Evolutionary conservation across 37 sponge, comb jelly and placozoan species (phyloP).

Genomic region (Lycopodina hypogea): DNA sequence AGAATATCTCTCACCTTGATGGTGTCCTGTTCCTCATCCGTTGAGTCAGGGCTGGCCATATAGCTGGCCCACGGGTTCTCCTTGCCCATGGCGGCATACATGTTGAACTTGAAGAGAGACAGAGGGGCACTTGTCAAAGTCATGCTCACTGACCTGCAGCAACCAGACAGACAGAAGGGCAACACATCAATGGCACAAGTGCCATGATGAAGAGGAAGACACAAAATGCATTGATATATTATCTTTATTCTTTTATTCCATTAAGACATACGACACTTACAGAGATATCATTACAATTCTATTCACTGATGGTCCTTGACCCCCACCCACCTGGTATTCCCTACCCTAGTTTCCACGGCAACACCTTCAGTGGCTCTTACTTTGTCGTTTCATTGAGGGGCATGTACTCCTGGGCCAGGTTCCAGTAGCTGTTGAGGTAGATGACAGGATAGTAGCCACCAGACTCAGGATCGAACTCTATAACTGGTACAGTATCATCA

Average conservation of each 20-base stretch:
- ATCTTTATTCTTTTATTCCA: too few species aligned
- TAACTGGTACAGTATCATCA: constrained; percentile 31
- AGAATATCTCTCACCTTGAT: constrained; percentile 66
- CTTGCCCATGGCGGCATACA: constrained; percentile 80
- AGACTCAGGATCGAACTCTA: constrained; percentile 73
- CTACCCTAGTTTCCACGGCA: too few species aligned
- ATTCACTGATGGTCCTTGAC: too few species aligned
- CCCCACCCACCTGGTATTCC: too few species aligned
- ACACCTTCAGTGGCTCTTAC: constrained; percentile 29
- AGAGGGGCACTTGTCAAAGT: constrained; percentile 74
- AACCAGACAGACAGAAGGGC: too few species aligned
- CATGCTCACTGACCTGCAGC: constrained; percentile 51
- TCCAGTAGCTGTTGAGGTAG: constrained; percentile 96
- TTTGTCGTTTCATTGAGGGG: constrained; percentile 89
- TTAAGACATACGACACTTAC: too few species aligned
- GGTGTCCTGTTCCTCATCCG: constrained; percentile 95
- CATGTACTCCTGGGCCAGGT: constrained; percentile 86
- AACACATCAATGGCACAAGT: too few species aligned
- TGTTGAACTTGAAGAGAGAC: constrained; percentile 89
- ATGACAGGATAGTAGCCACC: constrained; percentile 86
- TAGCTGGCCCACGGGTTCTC: constrained; percentile 68
- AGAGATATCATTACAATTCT: too few species aligned
- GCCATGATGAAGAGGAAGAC: too few species aligned
- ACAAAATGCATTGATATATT: too few species aligned
- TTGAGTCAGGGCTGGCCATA: constrained; percentile 43